A percentile compares a stretch with the other conserved stretches of the same genome.
Conservation (phyloP, 2,113 vertebrate genomes). For the Carassius auratus region DNA sequence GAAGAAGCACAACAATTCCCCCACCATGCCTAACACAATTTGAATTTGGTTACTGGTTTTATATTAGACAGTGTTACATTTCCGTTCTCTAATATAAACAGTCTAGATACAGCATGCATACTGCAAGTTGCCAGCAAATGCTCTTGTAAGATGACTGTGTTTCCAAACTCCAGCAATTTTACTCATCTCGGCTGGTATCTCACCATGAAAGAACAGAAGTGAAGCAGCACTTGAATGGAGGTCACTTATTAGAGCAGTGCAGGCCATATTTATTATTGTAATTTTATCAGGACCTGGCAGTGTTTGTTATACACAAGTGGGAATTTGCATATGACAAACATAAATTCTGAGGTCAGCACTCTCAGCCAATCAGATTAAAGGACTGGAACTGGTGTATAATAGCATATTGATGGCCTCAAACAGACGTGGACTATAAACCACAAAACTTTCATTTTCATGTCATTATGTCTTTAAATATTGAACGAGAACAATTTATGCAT, state of each 20-base stretch:
- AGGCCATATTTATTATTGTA: conserved; percentile 72
- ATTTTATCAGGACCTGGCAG: conserved; percentile 69
- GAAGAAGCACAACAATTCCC: too few species aligned
- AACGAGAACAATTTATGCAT: conserved; percentile 15
- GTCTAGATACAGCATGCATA: neutral
- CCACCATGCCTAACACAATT: conserved; percentile 1
- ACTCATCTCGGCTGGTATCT: conserved; percentile 50
- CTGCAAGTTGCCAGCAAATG: conserved; percentile 50
- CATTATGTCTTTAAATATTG: conserved; percentile 9
- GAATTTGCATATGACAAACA: conserved; percentile 74
- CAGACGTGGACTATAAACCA: neutral
- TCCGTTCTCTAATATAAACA: neutral
- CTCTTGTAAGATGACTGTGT: conserved; percentile 9
- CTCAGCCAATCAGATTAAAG: conserved; percentile 19
- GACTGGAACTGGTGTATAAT: neutral
- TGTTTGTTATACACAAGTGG: conserved; percentile 71
- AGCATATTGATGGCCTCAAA: neutral
- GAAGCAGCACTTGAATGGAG: conserved; percentile 45
- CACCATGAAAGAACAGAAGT: conserved; percentile 58
- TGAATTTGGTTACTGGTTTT: neutral
- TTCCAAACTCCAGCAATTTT: conserved; percentile 59
- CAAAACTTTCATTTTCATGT: conserved; percentile 4
- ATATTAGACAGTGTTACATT: neutral
- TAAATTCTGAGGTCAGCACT: conserved; percentile 62
- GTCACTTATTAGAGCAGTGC: conserved; percentile 65